These are phyloP conservation scores for Dendrolimus pini DNA, from an alignment of 2,888 invertebrate species.

Conservation along the genomic window DNA sequence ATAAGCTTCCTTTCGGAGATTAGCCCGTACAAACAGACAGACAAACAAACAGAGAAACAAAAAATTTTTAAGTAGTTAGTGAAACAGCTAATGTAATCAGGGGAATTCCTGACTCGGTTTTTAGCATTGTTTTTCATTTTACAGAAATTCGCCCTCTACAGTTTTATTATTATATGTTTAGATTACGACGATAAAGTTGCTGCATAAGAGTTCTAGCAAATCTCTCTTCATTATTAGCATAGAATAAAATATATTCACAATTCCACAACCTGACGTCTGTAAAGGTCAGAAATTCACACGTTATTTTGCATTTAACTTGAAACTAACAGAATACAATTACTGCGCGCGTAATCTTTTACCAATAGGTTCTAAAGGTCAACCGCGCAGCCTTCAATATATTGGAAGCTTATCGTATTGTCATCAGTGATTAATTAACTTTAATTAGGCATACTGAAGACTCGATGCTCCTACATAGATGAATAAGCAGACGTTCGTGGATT, in stretches of 20 bases:
- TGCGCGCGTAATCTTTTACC: background rate
- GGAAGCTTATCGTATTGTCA: slow-evolving; percentile 7
- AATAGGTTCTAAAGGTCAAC: background rate
- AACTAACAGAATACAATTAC: background rate
- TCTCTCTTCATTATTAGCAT: background rate
- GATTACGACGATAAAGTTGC: no score
- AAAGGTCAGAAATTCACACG: background rate
- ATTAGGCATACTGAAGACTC: slow-evolving; percentile 9
- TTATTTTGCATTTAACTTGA: slow-evolving; percentile 5
- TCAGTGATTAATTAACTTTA: slow-evolving; percentile 14
- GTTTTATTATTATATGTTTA: no score
- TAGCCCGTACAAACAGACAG: no score
- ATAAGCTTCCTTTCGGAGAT: no score
- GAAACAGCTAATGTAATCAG: no score
- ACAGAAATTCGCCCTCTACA: no score
- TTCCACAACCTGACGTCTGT: background rate
- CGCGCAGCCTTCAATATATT: background rate
- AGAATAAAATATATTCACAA: background rate
- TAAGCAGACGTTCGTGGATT: no score
- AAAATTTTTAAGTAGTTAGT: no score
- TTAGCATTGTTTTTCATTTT: no score
- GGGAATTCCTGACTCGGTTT: no score
- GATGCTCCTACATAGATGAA: background rate
- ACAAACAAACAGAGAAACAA: no score
- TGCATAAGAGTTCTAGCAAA: no score